These are phyloP conservation scores for Sebastes wilsoni DNA, from an alignment of 2,797 vertebrate genomes.

Conservation along the genomic window DNA sequence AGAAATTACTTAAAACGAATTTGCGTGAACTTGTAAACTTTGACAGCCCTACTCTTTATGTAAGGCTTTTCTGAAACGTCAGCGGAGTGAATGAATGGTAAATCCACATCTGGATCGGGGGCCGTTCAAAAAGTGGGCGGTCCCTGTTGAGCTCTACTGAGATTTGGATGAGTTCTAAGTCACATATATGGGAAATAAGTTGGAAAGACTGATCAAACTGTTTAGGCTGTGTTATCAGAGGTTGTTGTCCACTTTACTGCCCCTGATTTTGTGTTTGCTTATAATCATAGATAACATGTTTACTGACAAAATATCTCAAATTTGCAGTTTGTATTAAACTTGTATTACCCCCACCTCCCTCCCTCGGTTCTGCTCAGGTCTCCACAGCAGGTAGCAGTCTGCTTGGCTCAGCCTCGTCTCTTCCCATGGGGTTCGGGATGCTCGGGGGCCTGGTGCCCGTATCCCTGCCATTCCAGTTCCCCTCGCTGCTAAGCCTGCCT, in stretches of 20 bases:
- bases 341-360: rapidly evolving
- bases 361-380: constrained; percentile 60
- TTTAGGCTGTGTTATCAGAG: background rate
- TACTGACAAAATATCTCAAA: background rate
- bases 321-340: background rate
- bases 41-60: no score
- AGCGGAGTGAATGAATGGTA: no score
- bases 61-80: no score
- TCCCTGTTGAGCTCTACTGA: no score
- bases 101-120: no score
- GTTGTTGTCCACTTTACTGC: background rate
- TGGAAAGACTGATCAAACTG: background rate
- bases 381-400: constrained; percentile 87
- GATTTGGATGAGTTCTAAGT: background rate
- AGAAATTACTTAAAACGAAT: no score
- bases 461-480: constrained; percentile 96
- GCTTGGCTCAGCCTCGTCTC: constrained; percentile 85
- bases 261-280: background rate
- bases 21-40: no score
- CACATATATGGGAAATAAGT: background rate
- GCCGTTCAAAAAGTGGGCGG: no score
- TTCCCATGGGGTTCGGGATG: constrained; percentile 94
- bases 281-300: no score
- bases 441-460: constrained; percentile 95
- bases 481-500: constrained; percentile 89